phyloP scores from a whole-genome alignment of 2,797 vertebrate genomes.

The Eupleurogrammus muticus region DNA sequence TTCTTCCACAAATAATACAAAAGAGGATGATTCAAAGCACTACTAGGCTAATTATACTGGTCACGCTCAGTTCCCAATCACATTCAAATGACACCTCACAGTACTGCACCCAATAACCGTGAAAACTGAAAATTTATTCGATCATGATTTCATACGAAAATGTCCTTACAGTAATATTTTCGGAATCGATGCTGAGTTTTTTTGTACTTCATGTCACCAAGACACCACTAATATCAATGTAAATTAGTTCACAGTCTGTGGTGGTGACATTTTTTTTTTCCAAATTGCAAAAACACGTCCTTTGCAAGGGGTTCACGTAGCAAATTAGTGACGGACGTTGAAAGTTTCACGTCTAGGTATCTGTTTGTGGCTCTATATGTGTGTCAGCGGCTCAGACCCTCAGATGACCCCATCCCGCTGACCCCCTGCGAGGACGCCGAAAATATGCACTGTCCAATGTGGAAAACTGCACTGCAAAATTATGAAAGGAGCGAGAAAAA shows the following conservation, averaged over 20 bases:
- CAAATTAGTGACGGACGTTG: slow-evolving; percentile 25
- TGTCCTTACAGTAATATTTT: slow-evolving; percentile 55
- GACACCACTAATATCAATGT: slow-evolving; percentile 3
- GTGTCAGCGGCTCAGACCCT: slow-evolving; percentile 19
- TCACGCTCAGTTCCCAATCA: slow-evolving; percentile 35
- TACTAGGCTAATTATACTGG: slow-evolving; percentile 47
- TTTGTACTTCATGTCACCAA: slow-evolving; percentile 32
- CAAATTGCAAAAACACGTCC: slow-evolving; percentile 5
- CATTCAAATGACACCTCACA: slow-evolving; percentile 44
- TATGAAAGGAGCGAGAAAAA: neutral
- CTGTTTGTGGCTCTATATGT: neutral
- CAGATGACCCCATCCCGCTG: slow-evolving; percentile 34
- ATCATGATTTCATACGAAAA: slow-evolving; percentile 31
- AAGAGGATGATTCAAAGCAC: slow-evolving; percentile 37
- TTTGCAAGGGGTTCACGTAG: slow-evolving; percentile 35
- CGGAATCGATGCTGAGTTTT: slow-evolving; percentile 20
- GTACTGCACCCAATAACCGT: slow-evolving; percentile 45
- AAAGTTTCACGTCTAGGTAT: slow-evolving; percentile 32
- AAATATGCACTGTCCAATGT: slow-evolving; percentile 30
- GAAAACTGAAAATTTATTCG: slow-evolving; percentile 21
- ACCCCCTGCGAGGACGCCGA: slow-evolving; percentile 44
- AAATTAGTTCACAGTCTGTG: neutral
- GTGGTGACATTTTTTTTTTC: slow-evolving; percentile 10
- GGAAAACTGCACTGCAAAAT: slow-evolving; percentile 17
- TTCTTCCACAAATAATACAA: slow-evolving; percentile 24